Evolutionary conservation across 2,888 invertebrate species (phyloP), one percentile per base, ranked within the genome.

Genomic region (Spatulosminthurus flaviceps): DNA sequence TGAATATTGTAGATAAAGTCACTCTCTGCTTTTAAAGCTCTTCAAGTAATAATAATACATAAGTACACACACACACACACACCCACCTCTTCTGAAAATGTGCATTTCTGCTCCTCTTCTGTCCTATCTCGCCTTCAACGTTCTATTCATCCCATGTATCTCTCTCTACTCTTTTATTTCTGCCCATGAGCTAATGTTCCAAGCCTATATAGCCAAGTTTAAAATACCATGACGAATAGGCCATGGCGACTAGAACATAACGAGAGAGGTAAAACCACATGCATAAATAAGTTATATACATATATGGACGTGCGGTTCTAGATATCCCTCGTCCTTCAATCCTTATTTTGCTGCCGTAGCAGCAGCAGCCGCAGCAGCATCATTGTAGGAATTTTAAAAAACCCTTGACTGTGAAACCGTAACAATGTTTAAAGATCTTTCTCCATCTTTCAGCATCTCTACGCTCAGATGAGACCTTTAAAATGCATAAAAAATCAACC

Each of bases 381-480:
- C 4, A 9, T n/a, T n/a, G n/a, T n/a, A 61, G 64, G 64, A 22
- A 64, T n/a, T n/a, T n/a, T n/a, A n/a, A 60, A 61, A 74, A n/a
- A 29, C 74, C 29, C 24, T 28, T 74, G 61, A 74, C 74, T 74
- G 74, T 29, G 61, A 74, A 74, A 61, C 74, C 74, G 74, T 74
- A 61, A 51, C 74, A 74, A 41, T 64, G 64, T 64, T 24, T 24
- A 22, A 24, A 64, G 24, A 24, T 64, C 11, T 64, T 64, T 64
- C 7, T 26, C 64, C 24, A 64, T 64, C 64, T 64, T 64, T 64
- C 64, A 64, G 64, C 64, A 64, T 64, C 64, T 64, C 26, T 22
- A 26, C 22, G 64, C 64, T 64, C 64, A 64, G 67, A 64, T 64
- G 24, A 64, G 26, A 22, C 22, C 16, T 26, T 21, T 4, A 67